Percentiles rank a stretch among this genome's conserved stretches.
Evolutionary conservation across 2,113 vertebrate genomes (phyloP).

Genomic region (Nothoprocta perdicaria): DNA sequence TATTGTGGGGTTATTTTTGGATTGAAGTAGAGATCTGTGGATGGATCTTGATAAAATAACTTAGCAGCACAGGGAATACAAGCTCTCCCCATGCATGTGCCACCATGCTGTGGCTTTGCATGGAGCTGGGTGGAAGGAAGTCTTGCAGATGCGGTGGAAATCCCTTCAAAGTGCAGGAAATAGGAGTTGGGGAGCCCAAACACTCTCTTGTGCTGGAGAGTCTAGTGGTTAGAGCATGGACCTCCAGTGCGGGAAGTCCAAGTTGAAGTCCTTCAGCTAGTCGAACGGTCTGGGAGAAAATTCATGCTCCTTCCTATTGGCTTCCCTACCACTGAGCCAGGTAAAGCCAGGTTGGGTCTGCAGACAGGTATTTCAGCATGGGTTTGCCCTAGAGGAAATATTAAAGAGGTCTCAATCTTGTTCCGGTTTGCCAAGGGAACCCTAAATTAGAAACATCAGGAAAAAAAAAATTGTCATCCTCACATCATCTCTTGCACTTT

Average conservation of each 20-base stretch:
- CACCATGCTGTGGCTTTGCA: background rate
- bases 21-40: background rate
- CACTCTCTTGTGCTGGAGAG: no score
- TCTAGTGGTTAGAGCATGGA: background rate
- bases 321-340: background rate
- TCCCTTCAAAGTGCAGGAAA: background rate
- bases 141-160: background rate
- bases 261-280: background rate
- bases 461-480: background rate
- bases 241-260: background rate
- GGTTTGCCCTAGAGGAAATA: background rate
- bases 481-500: background rate
- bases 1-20: accelerated
- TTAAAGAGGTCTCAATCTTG: background rate
- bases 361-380: background rate
- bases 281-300: background rate
- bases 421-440: background rate
- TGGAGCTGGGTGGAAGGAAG: background rate
- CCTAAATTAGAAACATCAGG: background rate
- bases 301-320: accelerated
- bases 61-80: accelerated
- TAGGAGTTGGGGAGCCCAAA: accelerated
- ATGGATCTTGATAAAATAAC: accelerated
- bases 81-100: background rate
- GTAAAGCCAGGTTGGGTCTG: background rate